Base-by-base conservation (phyloP, 2,888 invertebrate genomes). In the Eulithis testata region DNA sequence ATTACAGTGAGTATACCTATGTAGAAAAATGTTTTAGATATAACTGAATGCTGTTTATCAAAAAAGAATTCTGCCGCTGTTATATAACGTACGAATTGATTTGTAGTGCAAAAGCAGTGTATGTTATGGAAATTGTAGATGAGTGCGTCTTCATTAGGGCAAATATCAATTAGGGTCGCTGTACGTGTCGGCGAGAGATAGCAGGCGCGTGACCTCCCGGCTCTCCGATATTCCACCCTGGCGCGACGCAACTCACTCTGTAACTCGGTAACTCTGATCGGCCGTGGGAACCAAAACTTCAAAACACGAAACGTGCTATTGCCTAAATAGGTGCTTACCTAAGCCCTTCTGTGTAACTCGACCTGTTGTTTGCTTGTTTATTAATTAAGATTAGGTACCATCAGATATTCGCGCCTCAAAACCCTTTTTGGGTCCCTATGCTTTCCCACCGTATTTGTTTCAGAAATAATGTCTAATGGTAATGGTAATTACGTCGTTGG, bases 271-370 rank as follows among this genome's bases (percentile, higher is more conserved):
- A 49, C 71, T 66, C 65, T 72, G 71, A 77, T 72, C 71, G 55
- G 50, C 58, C 74, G 68, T 74, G 70, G 63, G 63, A 75, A 70
- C 74, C 72, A 70, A 79, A 87, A 86, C 83, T 88, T 80, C 81
- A 83, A 87, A 88, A 85, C 83, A 85, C 81, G 79, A 88, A 88
- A 90, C 91, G 91, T 91, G 90, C 82, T 87, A 85, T 86, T 81
- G 88, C 89, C 79, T 91, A 90, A 91, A 88, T 82, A 90, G 85
- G 81, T 85, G 83, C 85, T 87, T 85, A 82, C 80, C 82, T 81
- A 80, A 86, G 81, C 81, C 76, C 77, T 73, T 76, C 74, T 74
- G 70, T 80, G 80, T 79, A 79, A 79, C 79, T 81, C 80, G 73
- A 82, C 81, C 81, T 84, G 81, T 78, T 88, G 89, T 90, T 88